phyloP scores from a whole-genome alignment of 2,888 invertebrate genomes.

The Allygus modestus region DNA sequence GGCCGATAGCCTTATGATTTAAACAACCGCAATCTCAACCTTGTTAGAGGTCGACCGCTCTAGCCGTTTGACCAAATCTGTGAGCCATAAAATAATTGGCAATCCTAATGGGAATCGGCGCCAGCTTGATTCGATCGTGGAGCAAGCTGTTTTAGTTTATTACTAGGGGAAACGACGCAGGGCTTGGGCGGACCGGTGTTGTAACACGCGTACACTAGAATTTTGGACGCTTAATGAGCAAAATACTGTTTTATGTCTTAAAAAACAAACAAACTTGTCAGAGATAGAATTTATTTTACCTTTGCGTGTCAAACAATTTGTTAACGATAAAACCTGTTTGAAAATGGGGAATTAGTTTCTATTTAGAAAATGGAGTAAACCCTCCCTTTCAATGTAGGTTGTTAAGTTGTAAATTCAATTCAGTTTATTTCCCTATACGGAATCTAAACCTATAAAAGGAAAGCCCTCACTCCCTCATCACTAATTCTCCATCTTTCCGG shows the following conservation, averaged over 20 bases:
- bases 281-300: too few species aligned
- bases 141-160: background rate
- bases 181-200: background rate
- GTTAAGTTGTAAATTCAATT: too few species aligned
- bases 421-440: too few species aligned
- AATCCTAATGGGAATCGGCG: background rate
- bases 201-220: background rate
- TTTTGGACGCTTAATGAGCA: background rate
- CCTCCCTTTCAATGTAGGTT: too few species aligned
- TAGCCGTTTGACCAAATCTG: background rate
- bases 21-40: background rate
- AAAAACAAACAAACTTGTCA: too few species aligned
- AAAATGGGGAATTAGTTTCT: too few species aligned
- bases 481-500: too few species aligned
- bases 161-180: background rate
- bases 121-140: background rate
- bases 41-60: background rate
- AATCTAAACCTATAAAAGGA: too few species aligned
- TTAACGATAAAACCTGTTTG: too few species aligned
- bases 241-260: background rate
- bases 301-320: too few species aligned
- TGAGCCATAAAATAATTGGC: constrained; percentile 19
- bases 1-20: background rate
- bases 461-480: too few species aligned
- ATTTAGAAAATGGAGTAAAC: too few species aligned